These are phyloP conservation scores for Cavia porcellus DNA, from an alignment of 2,113 vertebrate genomes.

Conservation along the genomic window DNA sequence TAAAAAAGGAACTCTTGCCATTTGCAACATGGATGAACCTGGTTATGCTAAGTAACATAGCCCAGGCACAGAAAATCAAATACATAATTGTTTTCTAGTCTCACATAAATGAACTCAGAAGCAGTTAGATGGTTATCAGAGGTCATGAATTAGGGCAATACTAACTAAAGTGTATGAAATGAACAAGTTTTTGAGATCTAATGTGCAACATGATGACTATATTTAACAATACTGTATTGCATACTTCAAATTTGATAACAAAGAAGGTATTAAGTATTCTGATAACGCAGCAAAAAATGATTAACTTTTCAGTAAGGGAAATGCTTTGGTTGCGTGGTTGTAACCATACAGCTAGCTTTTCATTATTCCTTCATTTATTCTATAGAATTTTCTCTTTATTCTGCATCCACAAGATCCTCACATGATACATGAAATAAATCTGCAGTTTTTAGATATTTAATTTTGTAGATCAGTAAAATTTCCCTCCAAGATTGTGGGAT, in stretches of 20 bases:
- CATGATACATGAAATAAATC: neutral
- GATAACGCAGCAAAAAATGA: neutral
- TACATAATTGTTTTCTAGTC: neutral
- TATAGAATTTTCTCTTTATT: slow-evolving; percentile 46
- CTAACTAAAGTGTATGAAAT: neutral
- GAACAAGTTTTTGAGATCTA: neutral
- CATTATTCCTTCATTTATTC: slow-evolving; percentile 70
- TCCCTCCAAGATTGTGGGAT: neutral
- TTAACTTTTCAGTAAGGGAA: neutral
- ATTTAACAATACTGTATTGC: neutral
- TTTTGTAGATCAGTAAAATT: neutral
- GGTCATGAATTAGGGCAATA: neutral
- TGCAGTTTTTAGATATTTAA: neutral
- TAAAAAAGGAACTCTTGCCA: neutral
- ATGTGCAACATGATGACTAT: neutral
- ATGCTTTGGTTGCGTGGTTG: neutral
- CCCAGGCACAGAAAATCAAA: neutral
- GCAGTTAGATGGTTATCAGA: neutral
- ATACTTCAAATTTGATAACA: neutral
- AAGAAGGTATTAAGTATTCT: neutral
- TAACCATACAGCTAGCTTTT: neutral
- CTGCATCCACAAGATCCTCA: neutral
- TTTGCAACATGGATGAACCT: neutral
- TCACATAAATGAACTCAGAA: neutral
- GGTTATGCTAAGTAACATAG: neutral